Conservation (phyloP, 2,113 vertebrate genomes). For the Chaetops frenatus region DNA sequence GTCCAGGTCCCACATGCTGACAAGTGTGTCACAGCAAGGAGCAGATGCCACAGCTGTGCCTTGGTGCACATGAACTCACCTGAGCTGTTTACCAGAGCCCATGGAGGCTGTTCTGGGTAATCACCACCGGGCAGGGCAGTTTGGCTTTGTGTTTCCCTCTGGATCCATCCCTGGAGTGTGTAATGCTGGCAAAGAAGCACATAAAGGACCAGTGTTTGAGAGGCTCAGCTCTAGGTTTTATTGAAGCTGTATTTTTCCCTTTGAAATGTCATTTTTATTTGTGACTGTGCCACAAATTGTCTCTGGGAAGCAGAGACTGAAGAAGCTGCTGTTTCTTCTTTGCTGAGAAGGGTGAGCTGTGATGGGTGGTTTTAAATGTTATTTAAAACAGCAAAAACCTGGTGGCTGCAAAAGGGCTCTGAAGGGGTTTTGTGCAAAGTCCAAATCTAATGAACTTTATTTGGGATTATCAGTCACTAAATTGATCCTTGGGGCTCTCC, state of each 20-base stretch:
- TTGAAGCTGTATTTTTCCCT: neutral
- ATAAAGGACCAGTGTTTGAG: neutral
- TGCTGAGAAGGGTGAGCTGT: neutral
- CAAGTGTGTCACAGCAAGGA: neutral
- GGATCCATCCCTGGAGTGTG: neutral
- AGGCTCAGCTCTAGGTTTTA: slow-evolving; percentile 24
- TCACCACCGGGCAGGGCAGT: fast-evolving
- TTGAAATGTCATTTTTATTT: neutral
- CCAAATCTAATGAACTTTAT: neutral
- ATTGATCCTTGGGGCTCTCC: neutral
- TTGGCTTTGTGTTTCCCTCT: neutral
- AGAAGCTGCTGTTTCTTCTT: neutral
- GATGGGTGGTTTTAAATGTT: neutral
- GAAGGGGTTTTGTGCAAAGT: neutral
- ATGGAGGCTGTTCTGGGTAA: neutral
- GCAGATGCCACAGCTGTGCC: neutral
- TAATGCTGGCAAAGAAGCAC: neutral
- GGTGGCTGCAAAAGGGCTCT: neutral
- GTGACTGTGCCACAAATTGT: neutral
- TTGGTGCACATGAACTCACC: neutral
- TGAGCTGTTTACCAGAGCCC: neutral
- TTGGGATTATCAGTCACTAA: neutral
- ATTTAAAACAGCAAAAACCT: neutral
- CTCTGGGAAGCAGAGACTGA: neutral
- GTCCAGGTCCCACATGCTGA: fast-evolving